Conservation (phyloP, 2,888 invertebrate species). For the Chymomyza caudatula region DNA sequence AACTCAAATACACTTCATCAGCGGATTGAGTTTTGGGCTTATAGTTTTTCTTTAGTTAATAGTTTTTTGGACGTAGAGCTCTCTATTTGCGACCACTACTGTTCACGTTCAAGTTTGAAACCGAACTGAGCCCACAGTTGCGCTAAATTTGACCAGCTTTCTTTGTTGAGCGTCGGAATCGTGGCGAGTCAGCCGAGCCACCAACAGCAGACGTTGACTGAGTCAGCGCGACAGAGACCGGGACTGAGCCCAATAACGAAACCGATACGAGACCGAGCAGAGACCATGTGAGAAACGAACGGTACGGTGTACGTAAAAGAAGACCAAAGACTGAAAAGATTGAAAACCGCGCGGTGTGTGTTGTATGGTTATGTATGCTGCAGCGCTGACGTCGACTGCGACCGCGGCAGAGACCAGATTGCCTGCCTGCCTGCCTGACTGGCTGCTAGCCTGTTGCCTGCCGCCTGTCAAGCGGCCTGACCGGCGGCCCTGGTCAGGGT, state of each 20-base stretch:
- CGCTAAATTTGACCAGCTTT: conserved; percentile 73
- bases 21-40: not conserved
- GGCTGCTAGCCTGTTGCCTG: not conserved
- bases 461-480: not conserved
- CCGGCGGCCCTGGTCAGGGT: not conserved
- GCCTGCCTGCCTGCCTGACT: not conserved
- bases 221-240: not conserved
- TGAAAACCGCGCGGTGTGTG: conserved; percentile 16
- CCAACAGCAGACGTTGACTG: not conserved
- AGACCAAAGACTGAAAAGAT: conserved; percentile 38
- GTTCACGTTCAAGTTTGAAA: conserved; percentile 74
- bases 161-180: conserved; percentile 67
- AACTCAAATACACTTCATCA: not conserved
- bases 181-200: not conserved
- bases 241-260: conserved; percentile 22
- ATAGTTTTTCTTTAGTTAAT: not conserved
- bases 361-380: conserved; percentile 2
- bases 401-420: not conserved
- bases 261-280: conserved; percentile 31
- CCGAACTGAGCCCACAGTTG: conserved; percentile 74
- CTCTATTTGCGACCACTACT: conserved; percentile 55
- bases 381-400: not conserved
- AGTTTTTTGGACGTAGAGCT: not conserved
- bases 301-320: conserved; percentile 34
- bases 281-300: conserved; percentile 55